A percentile compares a stretch with the other conserved stretches of the same genome.
phyloP scores from a whole-genome alignment of 2,113 vertebrate genomes.

The Mormyrus lacerda region DNA sequence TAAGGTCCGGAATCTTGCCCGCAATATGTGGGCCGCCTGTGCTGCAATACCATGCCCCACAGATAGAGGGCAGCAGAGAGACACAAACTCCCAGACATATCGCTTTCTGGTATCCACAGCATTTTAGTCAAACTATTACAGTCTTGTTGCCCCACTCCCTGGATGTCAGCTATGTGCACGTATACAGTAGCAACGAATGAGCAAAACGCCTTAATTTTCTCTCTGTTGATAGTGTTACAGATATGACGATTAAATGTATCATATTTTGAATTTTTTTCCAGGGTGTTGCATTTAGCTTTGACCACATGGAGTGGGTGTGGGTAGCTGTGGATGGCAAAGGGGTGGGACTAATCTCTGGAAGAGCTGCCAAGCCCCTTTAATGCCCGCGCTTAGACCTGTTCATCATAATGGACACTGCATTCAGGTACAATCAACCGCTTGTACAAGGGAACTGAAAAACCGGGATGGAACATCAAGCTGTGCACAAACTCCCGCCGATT shows the following conservation, averaged over 20 bases:
- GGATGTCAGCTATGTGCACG: neutral
- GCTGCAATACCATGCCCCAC: neutral
- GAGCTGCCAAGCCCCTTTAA: neutral
- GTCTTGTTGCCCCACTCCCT: neutral
- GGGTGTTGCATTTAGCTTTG: neutral
- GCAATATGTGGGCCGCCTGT: neutral
- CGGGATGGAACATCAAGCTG: neutral
- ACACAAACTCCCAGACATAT: slow-evolving; percentile 28
- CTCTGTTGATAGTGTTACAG: neutral
- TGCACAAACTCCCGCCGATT: neutral
- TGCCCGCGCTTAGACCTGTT: neutral
- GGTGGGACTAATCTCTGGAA: neutral
- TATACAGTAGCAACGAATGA: neutral
- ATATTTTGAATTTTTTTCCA: neutral
- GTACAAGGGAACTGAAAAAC: neutral
- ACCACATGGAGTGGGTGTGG: neutral
- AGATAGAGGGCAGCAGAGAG: slow-evolving; percentile 28
- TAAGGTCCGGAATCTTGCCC: neutral
- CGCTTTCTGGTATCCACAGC: slow-evolving; percentile 32
- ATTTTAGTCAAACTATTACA: neutral
- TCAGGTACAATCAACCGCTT: neutral
- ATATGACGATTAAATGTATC: neutral
- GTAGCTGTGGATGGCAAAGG: neutral
- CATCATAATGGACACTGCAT: neutral
- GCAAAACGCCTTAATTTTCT: neutral